Conservation (phyloP, 2,113 vertebrate species). For the Delphinapterus leucas region DNA sequence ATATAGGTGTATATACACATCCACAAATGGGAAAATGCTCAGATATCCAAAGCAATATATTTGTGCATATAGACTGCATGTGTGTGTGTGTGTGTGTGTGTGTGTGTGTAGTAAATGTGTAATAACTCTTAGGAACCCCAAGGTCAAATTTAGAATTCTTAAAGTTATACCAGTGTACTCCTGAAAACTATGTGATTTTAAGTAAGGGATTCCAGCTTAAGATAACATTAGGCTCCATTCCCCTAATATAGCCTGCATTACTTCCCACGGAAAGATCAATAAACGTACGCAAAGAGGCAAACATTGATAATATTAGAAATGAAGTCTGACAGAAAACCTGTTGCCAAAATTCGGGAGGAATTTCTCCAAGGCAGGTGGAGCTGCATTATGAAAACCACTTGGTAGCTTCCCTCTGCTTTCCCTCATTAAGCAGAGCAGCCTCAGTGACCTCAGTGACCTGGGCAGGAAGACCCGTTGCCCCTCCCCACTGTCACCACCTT, state of each 20-base stretch:
- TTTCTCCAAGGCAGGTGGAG: background rate
- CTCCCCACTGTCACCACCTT: background rate
- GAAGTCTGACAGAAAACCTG: background rate
- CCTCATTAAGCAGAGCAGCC: background rate
- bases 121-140: background rate
- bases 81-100: background rate
- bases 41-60: background rate
- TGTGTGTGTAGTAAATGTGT: background rate
- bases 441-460: background rate
- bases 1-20: background rate
- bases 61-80: background rate
- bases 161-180: background rate
- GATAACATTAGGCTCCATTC: background rate
- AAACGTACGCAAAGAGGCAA: background rate
- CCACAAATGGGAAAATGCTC: background rate
- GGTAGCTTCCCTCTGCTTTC: background rate
- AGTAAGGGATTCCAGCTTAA: background rate
- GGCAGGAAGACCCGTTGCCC: background rate
- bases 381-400: background rate
- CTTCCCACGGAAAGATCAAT: background rate
- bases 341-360: background rate
- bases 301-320: background rate
- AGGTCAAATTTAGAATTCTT: background rate
- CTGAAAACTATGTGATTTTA: background rate
- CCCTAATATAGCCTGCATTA: background rate